Percentiles rank a stretch among this genome's conserved stretches.
Conservation (phyloP, 2,888 invertebrate species). For the Dasypogon diadema region DNA sequence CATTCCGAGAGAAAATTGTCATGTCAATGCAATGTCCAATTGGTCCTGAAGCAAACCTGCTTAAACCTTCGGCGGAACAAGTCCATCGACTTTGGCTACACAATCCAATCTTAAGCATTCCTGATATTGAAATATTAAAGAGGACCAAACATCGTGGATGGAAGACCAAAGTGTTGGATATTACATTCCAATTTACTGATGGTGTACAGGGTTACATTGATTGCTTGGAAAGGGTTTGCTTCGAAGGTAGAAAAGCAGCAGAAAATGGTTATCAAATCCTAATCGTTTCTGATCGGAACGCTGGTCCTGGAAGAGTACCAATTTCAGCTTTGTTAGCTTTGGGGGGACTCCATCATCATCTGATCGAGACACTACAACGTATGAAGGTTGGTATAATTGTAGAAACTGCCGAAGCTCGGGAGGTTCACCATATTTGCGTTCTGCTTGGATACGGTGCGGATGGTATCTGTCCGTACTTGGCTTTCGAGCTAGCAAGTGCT, state of each 20-base stretch:
- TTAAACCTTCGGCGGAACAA: slow-evolving; percentile 89
- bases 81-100: slow-evolving; percentile 90
- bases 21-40: slow-evolving; percentile 98
- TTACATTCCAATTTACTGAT: slow-evolving; percentile 83
- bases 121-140: slow-evolving; percentile 90
- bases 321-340: slow-evolving; percentile 86
- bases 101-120: slow-evolving; percentile 93
- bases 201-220: slow-evolving; percentile 82
- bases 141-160: slow-evolving; percentile 87
- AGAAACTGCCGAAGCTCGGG: slow-evolving; percentile 96
- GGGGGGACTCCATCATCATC: slow-evolving; percentile 94
- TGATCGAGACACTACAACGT: slow-evolving; percentile 93
- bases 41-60: slow-evolving; percentile 95
- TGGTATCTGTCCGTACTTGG: slow-evolving; percentile 96
- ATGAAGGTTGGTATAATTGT: slow-evolving; percentile 96
- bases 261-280: slow-evolving; percentile 83
- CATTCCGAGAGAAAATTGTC: slow-evolving; percentile 96
- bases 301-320: slow-evolving; percentile 76
- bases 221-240: slow-evolving; percentile 83
- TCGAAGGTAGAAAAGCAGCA: slow-evolving; percentile 86
- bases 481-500: slow-evolving; percentile 91
- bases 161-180: slow-evolving; percentile 89
- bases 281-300: slow-evolving; percentile 84
- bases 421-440: slow-evolving; percentile 96
- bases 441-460: slow-evolving; percentile 97